A percentile compares a stretch with the other conserved stretches of the same genome.
Evolutionary conservation across 2,797 vertebrate genomes (phyloP).

Genomic region (Sebastiscus tertius): DNA sequence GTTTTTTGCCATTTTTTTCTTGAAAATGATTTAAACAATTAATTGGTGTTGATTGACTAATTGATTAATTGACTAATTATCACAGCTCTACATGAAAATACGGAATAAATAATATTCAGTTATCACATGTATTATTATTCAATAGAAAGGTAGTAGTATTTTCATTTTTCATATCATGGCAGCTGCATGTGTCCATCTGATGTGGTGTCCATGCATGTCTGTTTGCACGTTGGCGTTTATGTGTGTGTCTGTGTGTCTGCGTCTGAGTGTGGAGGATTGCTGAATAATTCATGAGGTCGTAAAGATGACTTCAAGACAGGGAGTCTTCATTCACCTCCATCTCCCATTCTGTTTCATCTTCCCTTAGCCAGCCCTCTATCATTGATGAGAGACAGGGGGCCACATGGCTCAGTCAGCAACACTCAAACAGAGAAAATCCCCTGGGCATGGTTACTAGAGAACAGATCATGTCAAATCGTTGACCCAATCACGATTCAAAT

Average conservation of each 20-base stretch:
- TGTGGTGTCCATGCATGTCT: slow-evolving; percentile 1
- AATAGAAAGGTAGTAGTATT: not conserved
- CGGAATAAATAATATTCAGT: not conserved
- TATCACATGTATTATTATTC: not conserved
- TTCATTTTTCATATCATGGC: not conserved
- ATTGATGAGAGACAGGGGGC: slow-evolving; percentile 74
- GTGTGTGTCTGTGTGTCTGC: not conserved
- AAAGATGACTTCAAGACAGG: slow-evolving; percentile 67
- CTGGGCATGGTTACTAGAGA: slow-evolving; percentile 67
- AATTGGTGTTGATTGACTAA: not conserved
- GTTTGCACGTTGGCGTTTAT: not conserved
- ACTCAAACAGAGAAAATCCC: slow-evolving; percentile 70
- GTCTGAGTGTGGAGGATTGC: not conserved
- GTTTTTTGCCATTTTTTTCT: not conserved
- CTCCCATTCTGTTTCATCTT: slow-evolving; percentile 77
- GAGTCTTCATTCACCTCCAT: slow-evolving; percentile 69
- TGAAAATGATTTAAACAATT: not conserved
- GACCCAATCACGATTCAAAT: slow-evolving; percentile 75
- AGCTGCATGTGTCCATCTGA: slow-evolving; percentile 6
- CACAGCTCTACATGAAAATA: not conserved
- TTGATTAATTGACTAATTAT: not conserved
- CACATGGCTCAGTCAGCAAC: slow-evolving; percentile 65
- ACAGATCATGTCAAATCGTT: slow-evolving; percentile 73
- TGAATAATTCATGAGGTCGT: slow-evolving; percentile 78
- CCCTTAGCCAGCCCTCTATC: slow-evolving; percentile 66